Evolutionary conservation across 1,140 invertebrate genomes (phyloP).

Genomic region (Nomia melanderi): DNA sequence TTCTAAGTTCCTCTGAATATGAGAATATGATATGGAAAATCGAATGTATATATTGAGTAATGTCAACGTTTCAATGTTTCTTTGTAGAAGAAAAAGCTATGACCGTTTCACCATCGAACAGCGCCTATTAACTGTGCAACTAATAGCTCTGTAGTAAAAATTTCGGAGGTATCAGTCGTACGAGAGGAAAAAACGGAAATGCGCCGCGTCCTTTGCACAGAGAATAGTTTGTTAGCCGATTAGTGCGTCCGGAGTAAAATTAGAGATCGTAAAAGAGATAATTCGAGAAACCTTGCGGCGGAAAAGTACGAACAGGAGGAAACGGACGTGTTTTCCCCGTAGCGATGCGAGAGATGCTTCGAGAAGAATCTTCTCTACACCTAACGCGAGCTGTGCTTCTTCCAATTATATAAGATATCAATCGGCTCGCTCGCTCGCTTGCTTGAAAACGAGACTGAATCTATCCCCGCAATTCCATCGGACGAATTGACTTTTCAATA

Average conservation of each 20-base stretch:
- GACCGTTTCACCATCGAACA: too few species aligned
- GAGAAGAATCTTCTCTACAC: neutral
- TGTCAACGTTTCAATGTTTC: too few species aligned
- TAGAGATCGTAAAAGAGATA: conserved; percentile 1
- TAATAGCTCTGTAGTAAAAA: too few species aligned
- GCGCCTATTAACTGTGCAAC: too few species aligned
- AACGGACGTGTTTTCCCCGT: neutral
- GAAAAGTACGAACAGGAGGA: neutral
- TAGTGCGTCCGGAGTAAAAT: neutral
- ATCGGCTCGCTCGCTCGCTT: neutral
- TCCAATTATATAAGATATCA: neutral
- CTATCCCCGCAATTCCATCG: neutral
- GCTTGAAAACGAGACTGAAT: neutral
- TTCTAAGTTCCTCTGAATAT: too few species aligned
- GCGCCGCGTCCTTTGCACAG: neutral
- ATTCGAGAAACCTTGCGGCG: neutral
- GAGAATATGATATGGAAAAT: too few species aligned
- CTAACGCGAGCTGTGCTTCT: neutral
- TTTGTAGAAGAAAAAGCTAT: too few species aligned
- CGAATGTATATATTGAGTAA: too few species aligned
- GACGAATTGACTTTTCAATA: too few species aligned
- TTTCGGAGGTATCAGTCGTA: neutral
- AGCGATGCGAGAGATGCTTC: too few species aligned
- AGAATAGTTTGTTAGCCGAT: neutral
- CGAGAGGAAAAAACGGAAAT: neutral